Evolutionary conservation across 2,888 invertebrate genomes (phyloP).

Genomic region (Rotaria socialis): DNA sequence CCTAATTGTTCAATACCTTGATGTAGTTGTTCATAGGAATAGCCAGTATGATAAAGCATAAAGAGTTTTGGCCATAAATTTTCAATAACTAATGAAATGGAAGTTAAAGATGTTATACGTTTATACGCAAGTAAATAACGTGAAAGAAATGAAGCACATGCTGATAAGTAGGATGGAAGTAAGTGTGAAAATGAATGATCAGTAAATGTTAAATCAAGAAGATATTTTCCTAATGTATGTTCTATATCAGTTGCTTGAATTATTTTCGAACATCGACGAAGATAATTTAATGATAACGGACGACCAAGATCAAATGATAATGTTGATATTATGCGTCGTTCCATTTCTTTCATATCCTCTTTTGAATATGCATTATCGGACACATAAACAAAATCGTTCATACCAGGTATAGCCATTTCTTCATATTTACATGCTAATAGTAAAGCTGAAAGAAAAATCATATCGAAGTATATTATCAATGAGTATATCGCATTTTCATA

Average conservation of each 20-base stretch:
- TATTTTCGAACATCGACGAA: constrained; percentile 26
- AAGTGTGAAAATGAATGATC: background rate
- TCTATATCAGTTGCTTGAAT: constrained; percentile 26
- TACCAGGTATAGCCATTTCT: constrained; percentile 18
- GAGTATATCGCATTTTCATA: too few species aligned
- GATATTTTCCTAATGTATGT: constrained; percentile 32
- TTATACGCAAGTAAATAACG: constrained; percentile 22
- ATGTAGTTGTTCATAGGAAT: background rate
- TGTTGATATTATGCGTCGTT: background rate
- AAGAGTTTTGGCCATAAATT: background rate
- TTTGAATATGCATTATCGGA: constrained; percentile 29
- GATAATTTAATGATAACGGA: constrained; percentile 10
- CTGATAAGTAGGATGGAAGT: constrained; percentile 9
- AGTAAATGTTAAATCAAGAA: constrained; percentile 30
- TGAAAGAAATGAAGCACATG: constrained; percentile 36
- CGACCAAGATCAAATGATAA: constrained; percentile 18
- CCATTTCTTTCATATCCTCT: constrained; percentile 37
- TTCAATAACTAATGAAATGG: background rate
- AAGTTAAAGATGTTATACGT: background rate
- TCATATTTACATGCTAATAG: constrained; percentile 24
- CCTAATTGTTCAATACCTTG: constrained; percentile 33
- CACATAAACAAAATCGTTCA: constrained; percentile 32
- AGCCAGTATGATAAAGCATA: constrained; percentile 14
- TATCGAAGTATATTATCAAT: background rate
- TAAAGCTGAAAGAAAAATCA: background rate